Conservation (phyloP, 2,113 vertebrate species). For the Tetraodon nigroviridis region DNA sequence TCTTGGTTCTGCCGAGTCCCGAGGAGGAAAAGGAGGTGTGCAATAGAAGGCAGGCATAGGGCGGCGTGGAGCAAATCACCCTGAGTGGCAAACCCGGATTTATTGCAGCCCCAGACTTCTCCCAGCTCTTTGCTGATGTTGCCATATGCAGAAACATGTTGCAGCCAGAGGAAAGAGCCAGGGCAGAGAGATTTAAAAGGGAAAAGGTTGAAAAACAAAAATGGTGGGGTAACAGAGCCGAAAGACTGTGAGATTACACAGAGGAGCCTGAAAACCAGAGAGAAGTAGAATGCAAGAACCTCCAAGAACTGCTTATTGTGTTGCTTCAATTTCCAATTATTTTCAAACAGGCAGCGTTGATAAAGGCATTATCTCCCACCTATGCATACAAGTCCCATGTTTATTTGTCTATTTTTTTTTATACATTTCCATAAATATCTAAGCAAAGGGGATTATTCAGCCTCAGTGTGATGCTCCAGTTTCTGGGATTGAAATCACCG, state of each 20-base stretch:
- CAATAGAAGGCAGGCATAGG: not conserved
- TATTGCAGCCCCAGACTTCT: slow-evolving; percentile 7
- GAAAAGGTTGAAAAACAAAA: slow-evolving; percentile 9
- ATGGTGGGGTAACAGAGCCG: slow-evolving; percentile 19
- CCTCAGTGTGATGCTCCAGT: slow-evolving; percentile 28
- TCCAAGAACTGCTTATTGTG: slow-evolving; percentile 25
- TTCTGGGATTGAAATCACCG: slow-evolving; percentile 31
- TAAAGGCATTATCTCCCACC: slow-evolving; percentile 46
- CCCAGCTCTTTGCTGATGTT: slow-evolving; percentile 7
- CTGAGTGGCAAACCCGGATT: slow-evolving; percentile 18
- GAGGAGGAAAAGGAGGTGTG: not conserved
- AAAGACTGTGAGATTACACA: slow-evolving; percentile 38
- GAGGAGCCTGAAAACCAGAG: slow-evolving; percentile 20
- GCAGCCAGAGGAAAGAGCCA: slow-evolving; percentile 8
- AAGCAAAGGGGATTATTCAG: slow-evolving; percentile 53
- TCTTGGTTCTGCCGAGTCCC: not conserved
- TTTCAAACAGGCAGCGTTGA: slow-evolving; percentile 30
- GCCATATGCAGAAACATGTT: slow-evolving; percentile 17
- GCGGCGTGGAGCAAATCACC: slow-evolving; percentile 7
- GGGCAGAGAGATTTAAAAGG: slow-evolving; percentile 1
- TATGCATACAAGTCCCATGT: slow-evolving; percentile 28
- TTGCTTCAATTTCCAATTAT: slow-evolving; percentile 20
- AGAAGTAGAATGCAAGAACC: slow-evolving; percentile 18
- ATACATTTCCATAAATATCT: slow-evolving; percentile 42
- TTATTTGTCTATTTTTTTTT: slow-evolving; percentile 32